Conservation (phyloP, 2,888 invertebrate genomes). For the Agonum fuliginosum region DNA sequence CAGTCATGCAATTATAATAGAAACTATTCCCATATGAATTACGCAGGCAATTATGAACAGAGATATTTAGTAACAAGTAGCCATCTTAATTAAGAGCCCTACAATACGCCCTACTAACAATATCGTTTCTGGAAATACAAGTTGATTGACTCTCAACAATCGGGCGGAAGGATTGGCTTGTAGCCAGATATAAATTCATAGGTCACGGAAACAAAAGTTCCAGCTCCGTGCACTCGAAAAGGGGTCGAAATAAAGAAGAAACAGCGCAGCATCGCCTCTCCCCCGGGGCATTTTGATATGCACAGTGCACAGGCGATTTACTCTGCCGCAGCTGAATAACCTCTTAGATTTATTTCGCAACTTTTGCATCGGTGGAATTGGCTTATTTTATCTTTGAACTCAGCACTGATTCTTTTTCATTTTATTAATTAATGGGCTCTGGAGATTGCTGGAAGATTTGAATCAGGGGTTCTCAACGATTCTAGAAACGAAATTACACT, state of each 20-base stretch:
- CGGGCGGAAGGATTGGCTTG: constrained; percentile 25
- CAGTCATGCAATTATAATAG: too few relatives aligned
- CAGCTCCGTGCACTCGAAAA: constrained; percentile 27
- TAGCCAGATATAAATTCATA: constrained; percentile 49
- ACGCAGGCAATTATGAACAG: too few relatives aligned
- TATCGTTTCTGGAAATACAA: neutral
- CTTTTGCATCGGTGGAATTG: constrained; percentile 48
- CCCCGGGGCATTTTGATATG: constrained; percentile 48
- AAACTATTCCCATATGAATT: too few relatives aligned
- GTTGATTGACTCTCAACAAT: neutral
- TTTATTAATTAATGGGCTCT: constrained; percentile 32
- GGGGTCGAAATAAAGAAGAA: constrained; percentile 46
- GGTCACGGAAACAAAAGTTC: constrained; percentile 49
- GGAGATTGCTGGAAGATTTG: constrained; percentile 31
- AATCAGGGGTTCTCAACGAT: too few relatives aligned
- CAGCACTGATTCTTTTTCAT: neutral
- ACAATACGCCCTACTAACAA: neutral
- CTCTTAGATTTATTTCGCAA: constrained; percentile 45
- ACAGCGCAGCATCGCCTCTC: constrained; percentile 1
- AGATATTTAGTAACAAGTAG: too few relatives aligned
- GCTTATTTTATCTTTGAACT: constrained; percentile 37
- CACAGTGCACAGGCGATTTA: constrained; percentile 51
- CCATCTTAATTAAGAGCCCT: neutral
- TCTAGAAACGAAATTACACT: too few relatives aligned
- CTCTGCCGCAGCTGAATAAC: constrained; percentile 28